phyloP scores from a whole-genome alignment of 2,113 vertebrate species.

The Alligator sinensis region DNA sequence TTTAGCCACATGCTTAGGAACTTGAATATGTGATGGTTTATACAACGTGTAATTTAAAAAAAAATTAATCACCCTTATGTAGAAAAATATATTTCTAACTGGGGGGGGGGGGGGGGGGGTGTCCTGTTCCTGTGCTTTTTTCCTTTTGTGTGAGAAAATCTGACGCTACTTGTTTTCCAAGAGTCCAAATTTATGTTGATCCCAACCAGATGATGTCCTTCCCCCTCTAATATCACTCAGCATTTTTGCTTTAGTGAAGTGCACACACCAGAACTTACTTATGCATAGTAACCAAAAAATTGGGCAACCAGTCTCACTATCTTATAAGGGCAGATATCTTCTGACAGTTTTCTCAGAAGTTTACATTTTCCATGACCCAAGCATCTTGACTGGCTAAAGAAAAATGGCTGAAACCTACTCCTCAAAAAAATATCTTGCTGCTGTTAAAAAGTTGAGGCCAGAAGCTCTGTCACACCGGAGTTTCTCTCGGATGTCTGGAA shows the following conservation, averaged over 20 bases:
- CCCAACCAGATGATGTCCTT: background rate
- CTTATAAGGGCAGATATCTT: background rate
- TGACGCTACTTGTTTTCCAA: background rate
- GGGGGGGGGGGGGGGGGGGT: background rate
- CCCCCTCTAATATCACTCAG: background rate
- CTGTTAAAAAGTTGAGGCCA: constrained; percentile 62
- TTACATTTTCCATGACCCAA: constrained; percentile 66
- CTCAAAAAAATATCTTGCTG: constrained; percentile 60
- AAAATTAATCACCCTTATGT: background rate
- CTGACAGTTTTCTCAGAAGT: constrained; percentile 23
- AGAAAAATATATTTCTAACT: background rate
- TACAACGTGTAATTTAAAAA: background rate
- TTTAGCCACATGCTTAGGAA: background rate
- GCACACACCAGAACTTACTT: background rate
- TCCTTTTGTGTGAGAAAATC: background rate
- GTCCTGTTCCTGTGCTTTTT: background rate
- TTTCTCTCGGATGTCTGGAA: constrained; percentile 80
- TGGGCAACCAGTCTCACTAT: background rate
- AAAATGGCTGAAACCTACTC: constrained; percentile 56
- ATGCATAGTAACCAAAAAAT: background rate
- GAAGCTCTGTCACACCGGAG: constrained; percentile 70
- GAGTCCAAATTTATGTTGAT: background rate
- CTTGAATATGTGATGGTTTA: background rate
- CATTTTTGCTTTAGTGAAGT: constrained; percentile 1
- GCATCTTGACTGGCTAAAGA: constrained; percentile 41